Percentiles rank a stretch among this genome's conserved stretches.
Evolutionary conservation across 2,888 invertebrate genomes (phyloP).

Genomic region (Antitype chi): DNA sequence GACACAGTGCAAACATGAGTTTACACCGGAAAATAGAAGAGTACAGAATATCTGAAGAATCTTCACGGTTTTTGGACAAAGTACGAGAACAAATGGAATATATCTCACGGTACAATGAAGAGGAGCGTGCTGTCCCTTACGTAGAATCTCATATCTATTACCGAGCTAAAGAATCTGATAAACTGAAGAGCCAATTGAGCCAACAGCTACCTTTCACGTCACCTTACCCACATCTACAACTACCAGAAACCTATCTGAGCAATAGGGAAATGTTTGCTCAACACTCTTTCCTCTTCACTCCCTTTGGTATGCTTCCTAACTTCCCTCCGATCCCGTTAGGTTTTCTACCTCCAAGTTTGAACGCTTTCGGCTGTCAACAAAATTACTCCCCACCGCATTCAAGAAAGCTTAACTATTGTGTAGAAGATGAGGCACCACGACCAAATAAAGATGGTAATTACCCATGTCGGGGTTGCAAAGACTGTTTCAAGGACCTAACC

Average conservation of each 20-base stretch:
- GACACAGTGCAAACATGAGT: conserved; percentile 97
- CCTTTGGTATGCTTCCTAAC: conserved; percentile 88
- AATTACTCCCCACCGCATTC: conserved; percentile 82
- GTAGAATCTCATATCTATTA: conserved; percentile 89
- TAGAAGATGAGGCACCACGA: conserved; percentile 92
- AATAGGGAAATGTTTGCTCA: conserved; percentile 85
- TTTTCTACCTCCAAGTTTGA: conserved; percentile 85
- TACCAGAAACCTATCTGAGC: conserved; percentile 84
- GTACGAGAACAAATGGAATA: conserved; percentile 94
- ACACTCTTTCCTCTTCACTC: conserved; percentile 87
- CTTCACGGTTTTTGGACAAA: conserved; percentile 89
- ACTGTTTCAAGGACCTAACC: conserved; percentile 91
- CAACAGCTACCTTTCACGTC: conserved; percentile 79
- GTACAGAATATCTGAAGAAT: conserved; percentile 81
- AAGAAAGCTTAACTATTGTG: conserved; percentile 90
- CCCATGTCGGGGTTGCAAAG: conserved; percentile 93
- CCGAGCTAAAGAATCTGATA: conserved; percentile 83
- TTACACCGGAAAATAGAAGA: conserved; percentile 96
- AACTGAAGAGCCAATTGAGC: conserved; percentile 78
- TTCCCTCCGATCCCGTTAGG: conserved; percentile 87
- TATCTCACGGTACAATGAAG: conserved; percentile 94
- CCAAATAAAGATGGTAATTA: conserved; percentile 92
- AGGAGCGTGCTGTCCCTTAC: conserved; percentile 91
- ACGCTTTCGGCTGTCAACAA: conserved; percentile 83
- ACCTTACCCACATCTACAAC: conserved; percentile 81